Base-by-base conservation (phyloP, 2,113 vertebrate species). In the Eolophus roseicapilla region DNA sequence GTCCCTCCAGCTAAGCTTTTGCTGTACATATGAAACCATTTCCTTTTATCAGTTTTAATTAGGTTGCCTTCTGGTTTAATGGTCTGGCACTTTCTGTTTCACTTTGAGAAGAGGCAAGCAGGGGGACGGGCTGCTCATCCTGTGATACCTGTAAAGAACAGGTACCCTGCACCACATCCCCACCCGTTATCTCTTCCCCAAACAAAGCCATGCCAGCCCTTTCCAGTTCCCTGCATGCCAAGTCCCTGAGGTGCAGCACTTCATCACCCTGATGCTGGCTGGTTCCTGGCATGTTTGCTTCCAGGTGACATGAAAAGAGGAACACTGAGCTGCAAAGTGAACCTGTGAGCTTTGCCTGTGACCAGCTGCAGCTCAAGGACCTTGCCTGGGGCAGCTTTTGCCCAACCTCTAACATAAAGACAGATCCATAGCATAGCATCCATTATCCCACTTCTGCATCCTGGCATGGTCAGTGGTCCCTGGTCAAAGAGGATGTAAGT, bases 21-120 rank as follows among this genome's bases (percentile, higher is more conserved):
- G 86, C 94, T 91, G 50, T 92, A 64, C 94, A 71, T 8, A 68
- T 46, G 86, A 88, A 96, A 92, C 60, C 0, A 17, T 63, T 86
- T 75, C 86, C 94, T 97, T 91, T 96, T 71, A 96, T 91, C 86
- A 90, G 59, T 83, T 91, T 78, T 97, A 86, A 96, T 95, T 94
- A 83, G 60, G 39, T 44, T 93, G 33, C 64, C 60, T 93, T 91
- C 86, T 86, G 46, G 64, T 77, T 83, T 35, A 67, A 60, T 41
- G 69, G 60, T 49, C 86, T 55, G 59, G 59, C 60, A 39, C n/a
- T 46, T 91, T 11, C 55, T 46, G 75, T 73, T 55, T 44, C 20
- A 2, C 63, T 50, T 31, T 14, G 76, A 75, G 59, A 17, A 37
- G 8, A 73, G 46, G n/a, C 4, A 0, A 44, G 31, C 19, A 7